These are phyloP conservation scores for Andrena trimmerana DNA, from an alignment of 2,888 invertebrate species.

Conservation along the genomic window DNA sequence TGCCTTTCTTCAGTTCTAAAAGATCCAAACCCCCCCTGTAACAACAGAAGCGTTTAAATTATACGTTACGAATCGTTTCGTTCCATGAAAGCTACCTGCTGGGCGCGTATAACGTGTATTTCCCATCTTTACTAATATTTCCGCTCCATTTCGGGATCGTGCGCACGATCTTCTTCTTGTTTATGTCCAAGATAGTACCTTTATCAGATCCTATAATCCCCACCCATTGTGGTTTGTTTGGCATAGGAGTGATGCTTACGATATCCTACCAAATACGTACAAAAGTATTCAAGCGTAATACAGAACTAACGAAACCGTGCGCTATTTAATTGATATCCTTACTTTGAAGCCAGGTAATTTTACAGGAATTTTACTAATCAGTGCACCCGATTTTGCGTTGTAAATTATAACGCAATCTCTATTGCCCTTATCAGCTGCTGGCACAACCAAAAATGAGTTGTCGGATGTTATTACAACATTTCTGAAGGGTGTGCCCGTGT, in stretches of 20 bases:
- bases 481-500: constrained; percentile 90
- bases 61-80: neutral
- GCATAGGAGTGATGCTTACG: constrained; percentile 91
- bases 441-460: constrained; percentile 91
- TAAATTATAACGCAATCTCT: constrained; percentile 94
- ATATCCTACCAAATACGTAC: constrained; percentile 87
- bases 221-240: constrained; percentile 93
- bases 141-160: constrained; percentile 97
- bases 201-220: constrained; percentile 96
- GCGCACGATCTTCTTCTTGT: constrained; percentile 94
- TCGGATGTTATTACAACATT: constrained; percentile 93
- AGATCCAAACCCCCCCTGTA: constrained; percentile 96
- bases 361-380: constrained; percentile 86
- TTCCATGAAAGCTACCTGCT: constrained; percentile 85
- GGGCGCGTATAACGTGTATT: constrained; percentile 96
- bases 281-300: neutral
- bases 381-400: constrained; percentile 92
- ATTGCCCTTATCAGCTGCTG: constrained; percentile 93
- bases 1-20: constrained; percentile 95
- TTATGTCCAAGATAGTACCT: constrained; percentile 95
- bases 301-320: neutral
- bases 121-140: constrained; percentile 93
- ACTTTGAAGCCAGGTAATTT: constrained; percentile 87
- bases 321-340: constrained; percentile 37
- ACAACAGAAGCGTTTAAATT: neutral